Base-by-base conservation (phyloP, 2,797 vertebrate genomes). In the Balearica regulorum region DNA sequence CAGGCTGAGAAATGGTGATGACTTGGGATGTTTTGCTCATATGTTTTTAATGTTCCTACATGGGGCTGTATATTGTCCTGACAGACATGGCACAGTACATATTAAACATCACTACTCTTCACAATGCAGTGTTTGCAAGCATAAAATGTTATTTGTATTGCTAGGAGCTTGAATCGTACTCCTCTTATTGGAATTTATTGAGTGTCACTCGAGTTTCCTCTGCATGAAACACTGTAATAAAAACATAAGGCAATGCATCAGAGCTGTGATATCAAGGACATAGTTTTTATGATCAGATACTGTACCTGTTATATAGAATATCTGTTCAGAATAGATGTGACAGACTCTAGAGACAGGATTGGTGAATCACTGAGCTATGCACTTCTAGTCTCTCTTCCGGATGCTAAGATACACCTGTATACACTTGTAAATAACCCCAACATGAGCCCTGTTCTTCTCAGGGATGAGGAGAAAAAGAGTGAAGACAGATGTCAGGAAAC, bases 271-370 rank as follows among this genome's bases (percentile, higher is more conserved):
- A 85, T 69, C 85, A 91, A 83, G 65, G 46, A 83, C 61, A 71
- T 43, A 35, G 44, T 21, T 94, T 94, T 93, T 90, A 93, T 93
- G 71, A 89, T 85, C 93, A 90, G 57, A 61, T 83, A 58, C 71
- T n/a, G 19, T 58, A 71, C 48, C 33, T 75, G 53, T 86, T 92
- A 72, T 33, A 87, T 10, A 29, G 83, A 85, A 71, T 96, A 87
- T 92, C 68, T 75, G 33, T 49, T 95, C 87, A 91, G 78, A 92
- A 92, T 81, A 66, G 75, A 95, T 85, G 87, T 89, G 92, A 86
- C 82, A 94, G 71, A 68, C 71, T 82, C 79, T 70, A 81, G 86
- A 70, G 90, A 71, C 71, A 78, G 55, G 48, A 87, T 46, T 28
- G 3, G 71, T 95, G 93, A 96, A 89, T 95, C 75, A 89, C 75